Evolutionary conservation across 2,113 vertebrate species (phyloP).

Genomic region (Antennarius striatus): DNA sequence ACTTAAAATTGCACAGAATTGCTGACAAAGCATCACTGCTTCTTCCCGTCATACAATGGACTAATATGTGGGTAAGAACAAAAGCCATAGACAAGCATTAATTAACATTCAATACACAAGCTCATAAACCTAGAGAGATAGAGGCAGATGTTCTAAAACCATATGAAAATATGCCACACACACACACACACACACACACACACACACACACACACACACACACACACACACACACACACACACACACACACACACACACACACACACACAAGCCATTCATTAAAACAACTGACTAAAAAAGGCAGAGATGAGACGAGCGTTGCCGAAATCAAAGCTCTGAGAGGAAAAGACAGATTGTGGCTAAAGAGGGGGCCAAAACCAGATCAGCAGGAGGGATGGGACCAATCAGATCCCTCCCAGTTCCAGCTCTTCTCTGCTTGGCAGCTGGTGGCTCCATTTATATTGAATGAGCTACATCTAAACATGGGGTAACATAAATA

Average conservation of each 20-base stretch:
- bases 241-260: neutral
- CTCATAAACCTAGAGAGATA: slow-evolving; percentile 40
- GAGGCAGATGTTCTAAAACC: slow-evolving; percentile 51
- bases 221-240: neutral
- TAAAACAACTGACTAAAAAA: slow-evolving; percentile 39
- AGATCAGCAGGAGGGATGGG: slow-evolving; percentile 42
- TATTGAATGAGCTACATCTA: slow-evolving; percentile 76
- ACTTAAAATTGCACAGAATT: slow-evolving; percentile 1
- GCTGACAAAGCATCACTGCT: neutral
- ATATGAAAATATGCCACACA: slow-evolving; percentile 36
- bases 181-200: neutral
- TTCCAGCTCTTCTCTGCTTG: slow-evolving; percentile 28
- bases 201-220: neutral
- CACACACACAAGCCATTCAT: slow-evolving; percentile 17
- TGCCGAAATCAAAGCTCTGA: slow-evolving; percentile 63
- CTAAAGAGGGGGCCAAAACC: slow-evolving; percentile 58
- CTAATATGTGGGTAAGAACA: slow-evolving; percentile 2
- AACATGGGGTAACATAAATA: slow-evolving; percentile 75
- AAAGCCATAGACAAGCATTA: slow-evolving; percentile 17
- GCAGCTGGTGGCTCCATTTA: slow-evolving; percentile 70
- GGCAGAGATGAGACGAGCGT: slow-evolving; percentile 39
- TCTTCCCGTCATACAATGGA: slow-evolving; percentile 3
- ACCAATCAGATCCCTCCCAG: slow-evolving; percentile 32
- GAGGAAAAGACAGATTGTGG: slow-evolving; percentile 46
- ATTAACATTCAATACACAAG: slow-evolving; percentile 43